Base-by-base conservation (phyloP, 1,140 invertebrate species). In the Anadara kagoshimensis region DNA sequence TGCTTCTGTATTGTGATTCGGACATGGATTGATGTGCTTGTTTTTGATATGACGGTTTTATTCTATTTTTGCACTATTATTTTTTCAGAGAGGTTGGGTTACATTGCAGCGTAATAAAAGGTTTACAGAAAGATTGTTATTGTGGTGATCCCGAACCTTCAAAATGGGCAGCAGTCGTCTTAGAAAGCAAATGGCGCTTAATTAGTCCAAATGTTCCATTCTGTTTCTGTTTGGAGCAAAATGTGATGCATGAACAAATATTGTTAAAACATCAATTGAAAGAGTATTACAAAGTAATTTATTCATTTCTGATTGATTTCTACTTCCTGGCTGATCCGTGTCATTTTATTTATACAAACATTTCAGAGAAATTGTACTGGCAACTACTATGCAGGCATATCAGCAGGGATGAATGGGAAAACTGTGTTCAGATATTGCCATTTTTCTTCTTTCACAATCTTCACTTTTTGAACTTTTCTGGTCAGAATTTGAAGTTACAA, bases 361-460 rank as follows among this genome's bases (percentile, higher is more conserved):
- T 67, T 18, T 49, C 64, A 22, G 53, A 67, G 26, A 36, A 36
- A 36, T 49, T 54, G 20, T 67, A 56, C 29, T 67, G 64, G 64
- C 64, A 67, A 26, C n/a, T 67, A 10, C 24, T 67, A 16, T 67
- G 64, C 20, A 54, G 64, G 18, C 20, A 20, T 12, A 51, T 67
- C 18, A 16, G n/a, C 26, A 29, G 54, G 44, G 26, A 51, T 1
- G 64, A 67, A 20, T 67, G 49, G 64, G 49, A 67, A 18, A 41
- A 67, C 5, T 54, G 20, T 29, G 64, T 29, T 4, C 26, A 22
- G 36, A 44, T 67, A 29, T 43, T 51, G n/a, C 64, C 64, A 36
- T 56, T 67, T 10, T 67, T 67, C 43, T 67, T 43, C 18, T 44
- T 54, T 29, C 16, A 20, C 11, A 51, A 44, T 22, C 36, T 67